These are phyloP conservation scores for Corvus hawaiiensis DNA, from an alignment of 2,113 vertebrate species.

Conservation along the genomic window DNA sequence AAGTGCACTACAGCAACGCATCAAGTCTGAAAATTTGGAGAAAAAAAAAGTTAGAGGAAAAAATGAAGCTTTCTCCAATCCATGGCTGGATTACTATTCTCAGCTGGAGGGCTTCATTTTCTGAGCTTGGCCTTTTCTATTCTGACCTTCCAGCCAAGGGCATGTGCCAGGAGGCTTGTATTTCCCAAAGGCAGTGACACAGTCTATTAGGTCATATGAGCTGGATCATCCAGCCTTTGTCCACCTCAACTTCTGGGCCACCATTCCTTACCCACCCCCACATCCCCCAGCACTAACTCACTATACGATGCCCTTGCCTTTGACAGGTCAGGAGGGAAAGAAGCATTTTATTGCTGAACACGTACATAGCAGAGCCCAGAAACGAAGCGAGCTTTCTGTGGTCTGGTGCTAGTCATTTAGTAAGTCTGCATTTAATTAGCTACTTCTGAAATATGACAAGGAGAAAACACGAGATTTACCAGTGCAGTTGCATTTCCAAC, in stretches of 20 bases:
- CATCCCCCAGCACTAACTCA: not conserved
- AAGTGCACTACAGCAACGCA: slow-evolving; percentile 47
- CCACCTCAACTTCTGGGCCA: slow-evolving; percentile 50
- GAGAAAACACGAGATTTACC: slow-evolving; percentile 2
- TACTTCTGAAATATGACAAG: not conserved
- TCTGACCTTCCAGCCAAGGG: slow-evolving; percentile 69
- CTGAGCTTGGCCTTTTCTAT: slow-evolving; percentile 50
- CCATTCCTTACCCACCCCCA: slow-evolving; percentile 12
- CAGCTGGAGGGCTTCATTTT: slow-evolving; percentile 50
- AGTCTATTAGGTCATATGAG: slow-evolving; percentile 46
- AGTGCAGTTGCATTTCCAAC: not conserved
- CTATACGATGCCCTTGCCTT: not conserved
- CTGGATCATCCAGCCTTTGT: slow-evolving; percentile 18
- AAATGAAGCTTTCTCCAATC: slow-evolving; percentile 35
- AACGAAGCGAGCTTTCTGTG: not conserved
- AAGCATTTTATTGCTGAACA: slow-evolving; percentile 45
- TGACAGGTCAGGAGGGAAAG: not conserved
- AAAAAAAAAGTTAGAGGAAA: not conserved
- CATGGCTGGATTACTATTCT: slow-evolving; percentile 60
- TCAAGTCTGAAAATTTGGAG: slow-evolving; percentile 14
- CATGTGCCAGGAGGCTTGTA: slow-evolving; percentile 24
- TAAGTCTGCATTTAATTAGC: slow-evolving; percentile 44
- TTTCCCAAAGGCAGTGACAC: slow-evolving; percentile 64
- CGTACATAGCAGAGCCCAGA: slow-evolving; percentile 4
- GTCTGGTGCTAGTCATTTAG: slow-evolving; percentile 4